phyloP scores from a whole-genome alignment of 2,888 invertebrate genomes.

The Theretra japonica region DNA sequence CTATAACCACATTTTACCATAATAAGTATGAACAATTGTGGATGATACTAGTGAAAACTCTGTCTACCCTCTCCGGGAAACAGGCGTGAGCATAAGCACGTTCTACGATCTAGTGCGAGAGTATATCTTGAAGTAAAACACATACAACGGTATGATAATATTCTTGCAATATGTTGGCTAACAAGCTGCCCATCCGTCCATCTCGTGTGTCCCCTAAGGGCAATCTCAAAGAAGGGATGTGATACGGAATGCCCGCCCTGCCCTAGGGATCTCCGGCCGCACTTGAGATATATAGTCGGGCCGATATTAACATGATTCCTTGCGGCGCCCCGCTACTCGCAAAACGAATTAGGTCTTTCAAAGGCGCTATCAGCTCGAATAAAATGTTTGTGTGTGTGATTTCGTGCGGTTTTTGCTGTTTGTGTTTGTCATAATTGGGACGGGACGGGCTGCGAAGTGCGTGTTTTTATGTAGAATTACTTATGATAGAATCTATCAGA shows the following conservation, averaged over 20 bases:
- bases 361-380: conserved; percentile 41
- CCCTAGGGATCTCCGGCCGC: conserved; percentile 58
- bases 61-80: no score
- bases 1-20: no score
- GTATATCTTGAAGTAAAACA: no score
- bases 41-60: no score
- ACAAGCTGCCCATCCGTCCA: conserved; percentile 31
- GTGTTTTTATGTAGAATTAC: no score
- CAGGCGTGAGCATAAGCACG: no score
- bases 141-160: no score
- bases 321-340: conserved; percentile 45
- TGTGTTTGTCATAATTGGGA: not conserved
- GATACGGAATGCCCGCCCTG: conserved; percentile 56
- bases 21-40: no score
- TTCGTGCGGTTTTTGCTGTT: not conserved
- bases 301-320: conserved; percentile 59
- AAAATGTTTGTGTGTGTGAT: conserved; percentile 35
- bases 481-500: no score
- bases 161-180: no score
- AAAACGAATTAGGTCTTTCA: conserved; percentile 43
- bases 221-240: conserved; percentile 66
- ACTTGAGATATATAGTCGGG: conserved; percentile 53
- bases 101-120: no score
- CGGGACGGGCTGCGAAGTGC: not conserved
- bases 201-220: conserved; percentile 48